Evolutionary conservation across 2,797 vertebrate species (phyloP).

Genomic region (Tangara arthus): DNA sequence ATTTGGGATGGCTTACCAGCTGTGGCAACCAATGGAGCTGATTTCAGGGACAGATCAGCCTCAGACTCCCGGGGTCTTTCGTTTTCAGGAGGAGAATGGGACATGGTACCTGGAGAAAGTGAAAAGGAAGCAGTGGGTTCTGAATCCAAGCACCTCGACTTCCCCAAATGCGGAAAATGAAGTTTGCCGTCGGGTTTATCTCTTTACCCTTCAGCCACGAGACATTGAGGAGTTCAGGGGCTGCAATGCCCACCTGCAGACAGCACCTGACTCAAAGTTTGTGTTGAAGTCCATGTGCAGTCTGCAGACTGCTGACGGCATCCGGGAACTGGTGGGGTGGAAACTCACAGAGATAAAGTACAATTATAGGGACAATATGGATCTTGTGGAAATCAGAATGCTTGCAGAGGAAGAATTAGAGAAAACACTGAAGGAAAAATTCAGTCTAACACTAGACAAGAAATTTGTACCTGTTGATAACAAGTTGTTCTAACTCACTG

Average conservation of each 20-base stretch:
- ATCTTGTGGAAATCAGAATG: slow-evolving; percentile 78
- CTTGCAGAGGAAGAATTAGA: slow-evolving; percentile 80
- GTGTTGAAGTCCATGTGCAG: slow-evolving; percentile 72
- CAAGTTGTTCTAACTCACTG: slow-evolving; percentile 54
- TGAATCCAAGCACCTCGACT: slow-evolving; percentile 64
- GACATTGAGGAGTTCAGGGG: slow-evolving; percentile 73
- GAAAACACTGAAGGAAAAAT: slow-evolving; percentile 76
- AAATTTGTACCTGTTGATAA: slow-evolving; percentile 67
- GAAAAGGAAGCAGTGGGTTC: slow-evolving; percentile 70
- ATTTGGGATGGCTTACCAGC: slow-evolving; percentile 75
- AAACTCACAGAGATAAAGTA: slow-evolving; percentile 79
- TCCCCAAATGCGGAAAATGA: slow-evolving; percentile 54
- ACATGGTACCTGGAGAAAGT: slow-evolving; percentile 84
- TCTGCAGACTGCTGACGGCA: slow-evolving; percentile 77
- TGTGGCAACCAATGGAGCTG: slow-evolving; percentile 83
- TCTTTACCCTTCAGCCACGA: slow-evolving; percentile 77
- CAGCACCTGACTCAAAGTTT: not conserved
- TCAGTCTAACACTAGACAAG: slow-evolving; percentile 76
- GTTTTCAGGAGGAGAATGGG: slow-evolving; percentile 72
- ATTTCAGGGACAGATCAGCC: slow-evolving; percentile 78
- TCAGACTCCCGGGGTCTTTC: slow-evolving; percentile 78
- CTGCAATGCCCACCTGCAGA: slow-evolving; percentile 68
- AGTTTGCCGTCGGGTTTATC: slow-evolving; percentile 65
- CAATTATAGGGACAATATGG: slow-evolving; percentile 76
- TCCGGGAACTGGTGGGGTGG: slow-evolving; percentile 80